Conservation (phyloP, 1,140 invertebrate species). For the Cheumatopsyche charites region DNA sequence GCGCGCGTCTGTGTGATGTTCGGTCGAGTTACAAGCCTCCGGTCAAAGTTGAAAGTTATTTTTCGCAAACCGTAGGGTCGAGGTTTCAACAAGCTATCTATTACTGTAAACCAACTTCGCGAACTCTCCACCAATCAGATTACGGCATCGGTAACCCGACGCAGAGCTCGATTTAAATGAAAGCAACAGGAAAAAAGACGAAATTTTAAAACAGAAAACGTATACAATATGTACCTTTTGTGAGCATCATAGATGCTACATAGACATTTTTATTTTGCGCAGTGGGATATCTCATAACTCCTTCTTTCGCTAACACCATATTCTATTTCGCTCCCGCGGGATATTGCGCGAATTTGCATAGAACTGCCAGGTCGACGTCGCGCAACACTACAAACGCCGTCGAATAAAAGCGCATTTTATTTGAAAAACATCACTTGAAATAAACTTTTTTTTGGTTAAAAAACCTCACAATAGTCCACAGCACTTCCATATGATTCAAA, state of each 20-base stretch:
- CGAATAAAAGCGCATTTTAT: too few species aligned
- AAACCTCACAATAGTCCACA: too few species aligned
- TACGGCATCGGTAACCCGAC: constrained; percentile 18
- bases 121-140: constrained; percentile 14
- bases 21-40: neutral
- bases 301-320: constrained; percentile 9
- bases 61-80: constrained; percentile 13
- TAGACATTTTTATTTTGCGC: constrained; percentile 10
- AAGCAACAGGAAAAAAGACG: too few species aligned
- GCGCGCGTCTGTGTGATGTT: neutral
- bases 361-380: neutral
- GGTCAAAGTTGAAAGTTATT: constrained; percentile 29
- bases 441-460: too few species aligned
- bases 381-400: neutral
- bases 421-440: too few species aligned
- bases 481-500: too few species aligned
- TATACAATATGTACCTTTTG: neutral
- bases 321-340: constrained; percentile 7
- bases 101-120: constrained; percentile 24
- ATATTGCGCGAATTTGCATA: constrained; percentile 1
- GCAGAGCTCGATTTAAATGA: too few species aligned
- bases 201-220: neutral
- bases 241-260: too few species aligned
- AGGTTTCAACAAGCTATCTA: constrained; percentile 30
- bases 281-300: constrained; percentile 4